phyloP scores from a whole-genome alignment of 2,113 vertebrate genomes.

The Muscicapa adusta region DNA sequence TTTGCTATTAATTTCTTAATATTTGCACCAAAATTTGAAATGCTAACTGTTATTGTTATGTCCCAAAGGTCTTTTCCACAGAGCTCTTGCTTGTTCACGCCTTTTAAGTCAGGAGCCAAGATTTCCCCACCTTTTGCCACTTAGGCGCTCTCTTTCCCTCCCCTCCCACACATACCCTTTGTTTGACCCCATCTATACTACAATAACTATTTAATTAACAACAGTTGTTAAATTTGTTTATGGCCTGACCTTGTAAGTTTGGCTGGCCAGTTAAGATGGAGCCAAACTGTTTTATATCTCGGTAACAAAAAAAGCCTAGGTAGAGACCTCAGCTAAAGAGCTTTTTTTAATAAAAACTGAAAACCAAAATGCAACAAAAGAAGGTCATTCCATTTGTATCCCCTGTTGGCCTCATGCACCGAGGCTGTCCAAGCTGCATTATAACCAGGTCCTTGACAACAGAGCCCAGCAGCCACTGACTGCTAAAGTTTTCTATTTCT shows the following conservation, averaged over 20 bases:
- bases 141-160: slow-evolving; percentile 20
- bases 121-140: slow-evolving; percentile 36
- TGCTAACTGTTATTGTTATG: slow-evolving; percentile 9
- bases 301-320: not conserved
- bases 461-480: not conserved
- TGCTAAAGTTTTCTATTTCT: not conserved
- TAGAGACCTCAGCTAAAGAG: not conserved
- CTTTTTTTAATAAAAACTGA: not conserved
- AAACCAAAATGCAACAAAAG: not conserved
- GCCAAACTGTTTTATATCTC: slow-evolving; percentile 43
- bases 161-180: slow-evolving; percentile 52
- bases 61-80: slow-evolving; percentile 24
- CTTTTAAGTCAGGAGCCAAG: slow-evolving; percentile 27
- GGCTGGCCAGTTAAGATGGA: slow-evolving; percentile 38
- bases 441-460: not conserved
- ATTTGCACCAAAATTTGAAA: slow-evolving; percentile 14
- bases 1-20: slow-evolving; percentile 16
- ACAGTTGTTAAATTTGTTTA: slow-evolving; percentile 66
- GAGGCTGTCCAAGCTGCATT: not conserved
- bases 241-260: slow-evolving; percentile 52
- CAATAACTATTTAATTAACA: slow-evolving; percentile 64
- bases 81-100: slow-evolving; percentile 42
- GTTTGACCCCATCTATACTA: slow-evolving; percentile 54
- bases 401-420: not conserved
- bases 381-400: not conserved